Percentiles rank a stretch among this genome's conserved stretches.
Evolutionary conservation across 2,888 invertebrate species (phyloP).

Genomic region (Arenicola marina): DNA sequence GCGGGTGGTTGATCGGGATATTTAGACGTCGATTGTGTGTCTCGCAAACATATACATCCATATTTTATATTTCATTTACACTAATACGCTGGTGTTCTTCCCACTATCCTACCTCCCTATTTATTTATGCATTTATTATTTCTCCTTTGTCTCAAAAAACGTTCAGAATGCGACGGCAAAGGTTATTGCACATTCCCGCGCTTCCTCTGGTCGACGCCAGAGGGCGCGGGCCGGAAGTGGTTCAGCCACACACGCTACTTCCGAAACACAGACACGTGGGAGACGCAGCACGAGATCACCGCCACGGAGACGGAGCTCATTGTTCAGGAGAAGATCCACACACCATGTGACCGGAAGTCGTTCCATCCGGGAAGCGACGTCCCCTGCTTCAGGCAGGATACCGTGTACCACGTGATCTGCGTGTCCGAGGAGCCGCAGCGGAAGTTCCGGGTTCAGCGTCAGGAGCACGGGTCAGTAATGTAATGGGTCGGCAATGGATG

Average conservation of each 20-base stretch:
- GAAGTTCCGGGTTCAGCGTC: not conserved
- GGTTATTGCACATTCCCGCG: conserved; percentile 30
- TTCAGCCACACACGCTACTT: conserved; percentile 26
- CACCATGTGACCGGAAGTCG: not conserved
- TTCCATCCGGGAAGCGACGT: not conserved
- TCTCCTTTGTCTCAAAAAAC: no score
- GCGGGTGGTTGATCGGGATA: no score
- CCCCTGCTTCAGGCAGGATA: conserved; percentile 1
- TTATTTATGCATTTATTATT: no score
- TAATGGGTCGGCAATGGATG: no score
- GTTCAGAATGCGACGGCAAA: not conserved
- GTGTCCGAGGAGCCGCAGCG: not conserved
- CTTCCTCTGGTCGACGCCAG: conserved; percentile 23
- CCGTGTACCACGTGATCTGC: not conserved
- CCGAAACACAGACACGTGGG: conserved; percentile 29
- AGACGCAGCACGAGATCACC: conserved; percentile 24
- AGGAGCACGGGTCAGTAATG: not conserved
- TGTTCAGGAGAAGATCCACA: not conserved
- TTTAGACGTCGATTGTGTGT: no score
- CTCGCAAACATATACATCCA: no score
- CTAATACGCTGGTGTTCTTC: no score
- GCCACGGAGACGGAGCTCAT: conserved; percentile 6
- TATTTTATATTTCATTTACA: no score
- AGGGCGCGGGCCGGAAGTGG: conserved; percentile 25
- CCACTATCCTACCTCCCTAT: no score